Conservation (phyloP, 2,888 invertebrate species). For the Ennomos fuscantarius region DNA sequence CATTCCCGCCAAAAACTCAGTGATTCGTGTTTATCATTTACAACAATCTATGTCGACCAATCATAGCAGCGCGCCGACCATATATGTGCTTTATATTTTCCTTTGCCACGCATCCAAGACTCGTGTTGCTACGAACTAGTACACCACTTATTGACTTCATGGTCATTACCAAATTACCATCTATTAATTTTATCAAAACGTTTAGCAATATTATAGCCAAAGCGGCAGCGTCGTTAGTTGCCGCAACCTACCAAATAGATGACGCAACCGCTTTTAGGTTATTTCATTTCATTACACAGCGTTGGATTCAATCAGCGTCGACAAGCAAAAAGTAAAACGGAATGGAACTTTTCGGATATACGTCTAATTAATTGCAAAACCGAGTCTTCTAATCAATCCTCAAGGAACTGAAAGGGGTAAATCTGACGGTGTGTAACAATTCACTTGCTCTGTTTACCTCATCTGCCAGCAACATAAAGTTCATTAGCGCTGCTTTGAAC, state of each 20-base stretch:
- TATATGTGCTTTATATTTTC: too few relatives aligned
- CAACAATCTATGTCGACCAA: too few relatives aligned
- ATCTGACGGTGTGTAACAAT: slow-evolving; percentile 29
- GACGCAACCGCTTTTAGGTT: slow-evolving; percentile 30
- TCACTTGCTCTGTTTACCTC: slow-evolving; percentile 34
- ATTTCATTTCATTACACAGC: slow-evolving; percentile 41
- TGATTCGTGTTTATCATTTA: too few relatives aligned
- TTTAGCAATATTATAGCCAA: too few relatives aligned
- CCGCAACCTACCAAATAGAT: slow-evolving; percentile 22
- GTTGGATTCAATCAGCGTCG: slow-evolving; percentile 54
- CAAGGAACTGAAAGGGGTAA: slow-evolving; percentile 45
- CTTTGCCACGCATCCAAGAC: too few relatives aligned
- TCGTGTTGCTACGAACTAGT: too few relatives aligned
- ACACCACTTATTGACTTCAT: too few relatives aligned
- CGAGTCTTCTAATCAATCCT: slow-evolving; percentile 61
- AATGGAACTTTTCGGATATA: slow-evolving; percentile 57
- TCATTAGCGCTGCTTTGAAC: slow-evolving; percentile 33
- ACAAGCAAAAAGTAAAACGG: slow-evolving; percentile 57
- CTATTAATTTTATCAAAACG: too few relatives aligned
- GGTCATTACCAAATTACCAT: too few relatives aligned
- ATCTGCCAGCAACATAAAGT: slow-evolving; percentile 32
- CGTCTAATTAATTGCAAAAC: slow-evolving; percentile 62
- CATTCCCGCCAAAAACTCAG: too few relatives aligned
- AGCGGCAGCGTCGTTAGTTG: slow-evolving; percentile 34
- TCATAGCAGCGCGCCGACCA: too few relatives aligned